Conservation (phyloP, 64 coral and sea anemone species). For the Anthopleura sola region DNA sequence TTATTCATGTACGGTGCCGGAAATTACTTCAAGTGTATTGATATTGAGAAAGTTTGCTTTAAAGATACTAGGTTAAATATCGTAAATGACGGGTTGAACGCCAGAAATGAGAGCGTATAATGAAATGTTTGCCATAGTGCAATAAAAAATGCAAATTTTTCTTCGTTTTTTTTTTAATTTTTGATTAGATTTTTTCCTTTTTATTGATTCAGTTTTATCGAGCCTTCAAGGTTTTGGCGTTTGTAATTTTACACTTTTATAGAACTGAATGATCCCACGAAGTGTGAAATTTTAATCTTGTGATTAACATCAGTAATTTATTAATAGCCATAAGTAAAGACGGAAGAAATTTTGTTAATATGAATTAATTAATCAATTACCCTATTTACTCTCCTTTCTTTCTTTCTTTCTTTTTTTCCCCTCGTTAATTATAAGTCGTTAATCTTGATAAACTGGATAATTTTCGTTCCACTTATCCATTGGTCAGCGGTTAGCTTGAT, state of each 20-base stretch:
- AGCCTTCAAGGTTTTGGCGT: too few relatives aligned
- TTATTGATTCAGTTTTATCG: not conserved
- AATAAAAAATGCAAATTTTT: not conserved
- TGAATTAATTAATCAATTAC: not conserved
- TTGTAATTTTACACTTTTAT: not conserved
- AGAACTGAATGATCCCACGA: not conserved
- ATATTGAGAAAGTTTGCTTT: not conserved
- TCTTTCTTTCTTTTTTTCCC: not conserved
- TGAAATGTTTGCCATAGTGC: not conserved
- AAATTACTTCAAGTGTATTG: conserved; percentile 5
- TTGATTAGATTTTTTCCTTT: not conserved
- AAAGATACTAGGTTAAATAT: not conserved
- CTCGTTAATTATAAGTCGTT: too few relatives aligned
- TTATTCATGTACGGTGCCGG: conserved; percentile 1
- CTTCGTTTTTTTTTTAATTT: not conserved
- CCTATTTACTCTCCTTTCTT: not conserved
- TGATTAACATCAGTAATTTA: not conserved
- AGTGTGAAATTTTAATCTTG: not conserved
- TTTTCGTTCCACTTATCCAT: too few relatives aligned
- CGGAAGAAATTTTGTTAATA: not conserved
- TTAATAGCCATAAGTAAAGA: not conserved
- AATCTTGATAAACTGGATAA: too few relatives aligned
- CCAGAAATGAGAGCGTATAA: not conserved
- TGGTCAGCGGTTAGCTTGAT: too few relatives aligned
- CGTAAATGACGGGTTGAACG: not conserved